Conservation (phyloP, 1,140 invertebrate genomes). For the Lamellibrachia luymesi region DNA sequence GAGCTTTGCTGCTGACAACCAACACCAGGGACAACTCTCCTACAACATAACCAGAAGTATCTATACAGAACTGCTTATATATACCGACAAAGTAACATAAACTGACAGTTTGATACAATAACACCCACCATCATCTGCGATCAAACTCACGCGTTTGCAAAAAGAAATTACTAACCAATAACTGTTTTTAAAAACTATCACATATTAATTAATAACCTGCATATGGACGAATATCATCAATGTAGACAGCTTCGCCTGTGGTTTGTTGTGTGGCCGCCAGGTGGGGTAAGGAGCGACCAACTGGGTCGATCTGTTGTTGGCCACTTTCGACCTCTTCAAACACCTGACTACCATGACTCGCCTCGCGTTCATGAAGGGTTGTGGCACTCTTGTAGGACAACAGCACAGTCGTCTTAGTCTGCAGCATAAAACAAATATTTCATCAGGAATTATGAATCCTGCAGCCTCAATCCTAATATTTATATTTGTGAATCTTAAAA, state of each 20-base stretch:
- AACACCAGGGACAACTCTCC: conserved; percentile 70
- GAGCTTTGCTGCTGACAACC: conserved; percentile 75
- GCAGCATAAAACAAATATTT: neutral
- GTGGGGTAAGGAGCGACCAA: conserved; percentile 82
- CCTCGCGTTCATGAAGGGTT: conserved; percentile 65
- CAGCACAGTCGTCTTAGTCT: neutral
- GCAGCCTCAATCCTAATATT: no score
- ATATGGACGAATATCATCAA: conserved; percentile 79
- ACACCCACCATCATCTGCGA: no score
- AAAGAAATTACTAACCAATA: no score
- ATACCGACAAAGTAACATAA: no score
- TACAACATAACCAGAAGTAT: conserved; percentile 22
- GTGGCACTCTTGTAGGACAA: conserved; percentile 49
- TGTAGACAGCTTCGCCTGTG: conserved; percentile 87
- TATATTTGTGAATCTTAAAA: no score
- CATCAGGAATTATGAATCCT: no score
- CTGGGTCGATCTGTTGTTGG: conserved; percentile 68
- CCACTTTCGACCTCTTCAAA: conserved; percentile 61
- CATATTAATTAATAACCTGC: conserved; percentile 48
- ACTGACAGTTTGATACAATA: no score
- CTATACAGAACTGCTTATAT: neutral
- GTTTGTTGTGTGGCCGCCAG: conserved; percentile 82
- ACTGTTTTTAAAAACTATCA: no score
- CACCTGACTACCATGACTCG: conserved; percentile 41
- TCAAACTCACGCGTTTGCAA: no score